Base-by-base conservation (phyloP, 2,113 vertebrate species). In the Indri indri region DNA sequence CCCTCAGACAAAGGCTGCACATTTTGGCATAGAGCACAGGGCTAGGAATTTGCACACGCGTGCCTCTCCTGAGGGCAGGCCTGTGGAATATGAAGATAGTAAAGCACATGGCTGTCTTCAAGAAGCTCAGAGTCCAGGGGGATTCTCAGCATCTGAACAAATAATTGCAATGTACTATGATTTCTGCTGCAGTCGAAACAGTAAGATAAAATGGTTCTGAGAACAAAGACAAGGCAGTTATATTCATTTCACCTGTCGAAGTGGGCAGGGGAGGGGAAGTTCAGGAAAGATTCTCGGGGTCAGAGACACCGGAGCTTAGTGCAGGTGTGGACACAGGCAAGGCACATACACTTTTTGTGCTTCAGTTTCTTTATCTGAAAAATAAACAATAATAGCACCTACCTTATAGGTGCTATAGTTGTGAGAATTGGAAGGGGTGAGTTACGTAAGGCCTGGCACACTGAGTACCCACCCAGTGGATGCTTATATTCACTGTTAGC, bases 111-210 rank as follows among this genome's bases (percentile, higher is more conserved):
- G 0, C 52, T 6, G 3, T 65, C 70, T 59, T 42, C 25, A 61
- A 57, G 40, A 37, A 6, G 45, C 63, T 50, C 23, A 18, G 8
- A 52, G 32, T 63, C 42, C 52, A 50, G 34, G 20, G 37, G 8
- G 32, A 22, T 47, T 88, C 61, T 79, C 42, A 11, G 32, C 42
- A n/a, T 27, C 2, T 14, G 54, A 82, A 47, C 47, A 45, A 71
- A 54, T 18, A 47, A 47, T 40, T 47, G 32, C 47, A 10, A 9
- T 25, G 2, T 61, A 22, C 45, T n/a, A 74, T 73, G 37, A 88
- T 68, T 42, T 93, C 13, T 96, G 65, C 85, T 59, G 13, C 47
- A 59, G 40, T 82, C 81, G 40, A 86, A 79, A 42, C 73, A 66
- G 37, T 42, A 50, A 68, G 57, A 76, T 37, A 68, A 89, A 81